Evolutionary conservation across 2,888 invertebrate species (phyloP), one percentile per base, ranked within the genome.

Genomic region (Amphipoea oculea): DNA sequence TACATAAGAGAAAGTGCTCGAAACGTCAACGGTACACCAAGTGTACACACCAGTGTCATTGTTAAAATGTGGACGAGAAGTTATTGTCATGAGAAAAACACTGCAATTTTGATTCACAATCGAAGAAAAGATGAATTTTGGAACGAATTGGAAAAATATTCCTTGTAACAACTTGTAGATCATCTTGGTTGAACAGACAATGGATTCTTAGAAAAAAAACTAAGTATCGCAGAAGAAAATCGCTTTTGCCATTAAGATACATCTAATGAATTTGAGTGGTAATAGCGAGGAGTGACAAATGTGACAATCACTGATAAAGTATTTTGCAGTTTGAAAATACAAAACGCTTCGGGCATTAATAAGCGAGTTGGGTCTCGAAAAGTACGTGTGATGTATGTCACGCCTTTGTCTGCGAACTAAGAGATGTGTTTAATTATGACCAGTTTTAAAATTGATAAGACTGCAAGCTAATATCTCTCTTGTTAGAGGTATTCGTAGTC

Each of bases 361-460:
- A 85, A 85, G 80, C 83, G 84, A 75, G 80, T 79, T 80, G 89
- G 88, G 88, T 81, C 78, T 84, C 88, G 89, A 89, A 87, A 85
- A 71, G 76, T 20, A 4, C 69, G 51, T 66, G 86, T 87, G 79
- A 86, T 86, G 73, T 85, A 88, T 85, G 83, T 60, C n/a, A 65
- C 66, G 71, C 78, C 69, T 76, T 85, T 79, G 74, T 81, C 74
- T 78, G 76, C 51, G 68, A 79, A 73, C 78, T 79, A 81, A 82
- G 84, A 80, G 72, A 54, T 54, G 23, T 14, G 29, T 48, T 48
- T 14, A 48, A 48, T 12, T 48, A 48, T 12, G 48, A 48, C 48
- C 12, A 12, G 12, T 48, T 48, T 48, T 48, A 51, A 51, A 17
- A 17, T 51, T 17, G 17, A 51, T 12, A 45, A 45, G 48, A 48